Percentiles rank a stretch among this genome's conserved stretches.
These are phyloP conservation scores for Luperina nickerlii DNA, from an alignment of 2,888 invertebrate genomes.

Conservation along the genomic window DNA sequence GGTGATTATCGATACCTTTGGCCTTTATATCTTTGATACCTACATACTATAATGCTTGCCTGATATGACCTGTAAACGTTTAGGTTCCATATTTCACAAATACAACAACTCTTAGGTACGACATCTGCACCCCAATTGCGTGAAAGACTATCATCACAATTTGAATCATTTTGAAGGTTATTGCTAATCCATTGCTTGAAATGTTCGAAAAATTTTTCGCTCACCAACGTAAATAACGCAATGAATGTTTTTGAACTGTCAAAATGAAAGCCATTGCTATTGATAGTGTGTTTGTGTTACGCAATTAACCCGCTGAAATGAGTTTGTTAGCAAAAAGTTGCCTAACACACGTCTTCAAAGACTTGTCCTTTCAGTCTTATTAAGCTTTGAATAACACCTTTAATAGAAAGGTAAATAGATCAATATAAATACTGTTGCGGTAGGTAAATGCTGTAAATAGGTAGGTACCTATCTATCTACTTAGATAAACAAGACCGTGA, in stretches of 20 bases:
- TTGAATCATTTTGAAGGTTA: no score
- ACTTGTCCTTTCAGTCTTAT: neutral
- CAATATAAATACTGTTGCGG: neutral
- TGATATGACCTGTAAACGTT: neutral
- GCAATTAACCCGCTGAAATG: neutral
- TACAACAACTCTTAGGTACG: neutral
- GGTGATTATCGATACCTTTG: constrained; percentile 5
- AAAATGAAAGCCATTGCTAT: neutral
- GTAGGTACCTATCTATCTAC: neutral
- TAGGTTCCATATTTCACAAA: neutral
- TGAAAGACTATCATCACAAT: neutral
- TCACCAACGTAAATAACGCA: neutral
- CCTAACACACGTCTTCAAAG: neutral
- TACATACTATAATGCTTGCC: neutral
- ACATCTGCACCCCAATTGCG: neutral
- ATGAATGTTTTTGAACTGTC: no score
- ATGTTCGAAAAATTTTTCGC: neutral
- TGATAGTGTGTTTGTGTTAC: neutral
- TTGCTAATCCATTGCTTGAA: no score
- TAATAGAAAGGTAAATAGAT: neutral
- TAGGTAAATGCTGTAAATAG: neutral
- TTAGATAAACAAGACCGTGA: neutral
- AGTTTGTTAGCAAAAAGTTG: neutral
- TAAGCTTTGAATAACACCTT: neutral
- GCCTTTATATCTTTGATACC: neutral